These are phyloP conservation scores for Charanyca ferruginea DNA, from an alignment of 2,888 invertebrate species.

Conservation along the genomic window DNA sequence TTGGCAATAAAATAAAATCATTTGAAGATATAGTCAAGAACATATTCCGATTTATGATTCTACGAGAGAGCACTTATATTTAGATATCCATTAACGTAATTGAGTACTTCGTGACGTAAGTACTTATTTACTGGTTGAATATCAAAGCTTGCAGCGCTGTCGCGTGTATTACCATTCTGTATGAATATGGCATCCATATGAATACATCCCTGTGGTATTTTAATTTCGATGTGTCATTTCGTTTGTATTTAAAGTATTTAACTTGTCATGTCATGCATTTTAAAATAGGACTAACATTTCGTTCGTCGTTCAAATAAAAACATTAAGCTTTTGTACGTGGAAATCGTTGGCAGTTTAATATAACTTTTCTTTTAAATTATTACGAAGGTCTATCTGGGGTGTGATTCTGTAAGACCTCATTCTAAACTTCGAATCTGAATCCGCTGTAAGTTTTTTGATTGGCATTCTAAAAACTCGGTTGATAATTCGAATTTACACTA, in stretches of 20 bases:
- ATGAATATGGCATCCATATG: constrained; percentile 7
- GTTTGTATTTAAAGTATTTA: constrained; percentile 45
- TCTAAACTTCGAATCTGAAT: too few relatives aligned
- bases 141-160: constrained; percentile 45
- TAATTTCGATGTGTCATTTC: constrained; percentile 32
- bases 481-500: too few relatives aligned
- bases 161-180: not conserved
- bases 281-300: constrained; percentile 31
- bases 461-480: too few relatives aligned
- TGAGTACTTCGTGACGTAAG: constrained; percentile 56
- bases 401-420: too few relatives aligned
- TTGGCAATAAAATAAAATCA: constrained; percentile 33
- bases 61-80: constrained; percentile 56
- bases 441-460: too few relatives aligned
- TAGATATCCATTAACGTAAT: constrained; percentile 56
- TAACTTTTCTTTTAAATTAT: constrained; percentile 3
- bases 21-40: constrained; percentile 53
- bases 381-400: too few relatives aligned
- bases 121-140: constrained; percentile 46
- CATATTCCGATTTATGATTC: constrained; percentile 50
- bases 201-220: constrained; percentile 26
- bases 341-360: not conserved
- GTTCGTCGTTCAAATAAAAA: constrained; percentile 22
- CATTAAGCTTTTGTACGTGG: constrained; percentile 2
- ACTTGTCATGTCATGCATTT: constrained; percentile 39